A percentile compares a stretch with the other conserved stretches of the same genome.
Evolutionary conservation across 1,140 invertebrate genomes (phyloP).

Genomic region (Drosophila pectinifera): DNA sequence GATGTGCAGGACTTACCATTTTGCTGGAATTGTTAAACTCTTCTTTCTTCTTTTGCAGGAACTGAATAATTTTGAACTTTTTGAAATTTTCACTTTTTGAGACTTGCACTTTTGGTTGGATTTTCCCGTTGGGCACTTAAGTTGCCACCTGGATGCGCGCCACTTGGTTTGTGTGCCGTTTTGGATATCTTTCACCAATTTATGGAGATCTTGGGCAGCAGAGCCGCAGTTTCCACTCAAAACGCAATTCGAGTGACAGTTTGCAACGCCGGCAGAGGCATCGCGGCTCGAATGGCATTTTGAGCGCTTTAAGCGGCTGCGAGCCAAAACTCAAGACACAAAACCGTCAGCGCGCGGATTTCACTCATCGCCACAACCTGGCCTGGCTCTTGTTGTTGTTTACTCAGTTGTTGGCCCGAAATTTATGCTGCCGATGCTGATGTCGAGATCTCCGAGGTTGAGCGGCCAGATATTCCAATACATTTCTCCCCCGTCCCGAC

Average conservation of each 20-base stretch:
- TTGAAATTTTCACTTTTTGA: slow-evolving; percentile 31
- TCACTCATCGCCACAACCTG: slow-evolving; percentile 11
- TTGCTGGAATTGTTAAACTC: slow-evolving; percentile 6
- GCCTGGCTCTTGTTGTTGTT: slow-evolving; percentile 45
- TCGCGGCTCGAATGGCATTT: slow-evolving; percentile 68
- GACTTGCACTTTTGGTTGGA: slow-evolving; percentile 36
- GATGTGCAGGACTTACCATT: slow-evolving; percentile 50
- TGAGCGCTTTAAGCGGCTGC: slow-evolving; percentile 49
- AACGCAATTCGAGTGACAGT: slow-evolving; percentile 74
- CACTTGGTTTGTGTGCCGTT: slow-evolving; percentile 65
- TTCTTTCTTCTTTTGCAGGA: neutral
- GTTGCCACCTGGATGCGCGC: slow-evolving; percentile 65
- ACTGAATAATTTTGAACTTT: slow-evolving; percentile 18
- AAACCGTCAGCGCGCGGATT: neutral
- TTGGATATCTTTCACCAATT: slow-evolving; percentile 82
- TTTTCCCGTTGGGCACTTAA: slow-evolving; percentile 6
- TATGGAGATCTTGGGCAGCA: slow-evolving; percentile 75
- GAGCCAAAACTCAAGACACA: slow-evolving; percentile 26
- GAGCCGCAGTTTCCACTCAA: slow-evolving; percentile 69
- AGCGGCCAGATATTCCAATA: slow-evolving; percentile 43
- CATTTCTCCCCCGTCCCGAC: slow-evolving; percentile 42
- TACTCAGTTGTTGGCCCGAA: slow-evolving; percentile 57
- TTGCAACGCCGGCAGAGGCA: slow-evolving; percentile 26
- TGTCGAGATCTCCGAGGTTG: slow-evolving; percentile 28
- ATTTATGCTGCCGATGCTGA: slow-evolving; percentile 58